Evolutionary conservation across 2,888 invertebrate species (phyloP).

Genomic region (Tholera decimalis): DNA sequence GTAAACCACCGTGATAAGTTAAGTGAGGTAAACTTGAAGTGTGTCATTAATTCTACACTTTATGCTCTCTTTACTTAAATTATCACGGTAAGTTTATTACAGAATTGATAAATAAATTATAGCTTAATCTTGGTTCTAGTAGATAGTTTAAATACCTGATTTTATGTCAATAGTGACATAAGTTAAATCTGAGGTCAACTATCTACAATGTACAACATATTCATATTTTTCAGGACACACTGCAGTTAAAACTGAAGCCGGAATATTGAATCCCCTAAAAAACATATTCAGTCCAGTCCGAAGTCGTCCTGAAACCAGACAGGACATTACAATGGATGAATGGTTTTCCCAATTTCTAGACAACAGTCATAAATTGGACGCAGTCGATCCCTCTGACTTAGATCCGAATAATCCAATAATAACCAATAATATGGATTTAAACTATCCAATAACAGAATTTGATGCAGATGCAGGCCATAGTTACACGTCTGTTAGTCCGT

Average conservation of each 20-base stretch:
- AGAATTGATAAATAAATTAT: too few species aligned
- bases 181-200: not conserved
- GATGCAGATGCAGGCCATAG: constrained; percentile 9
- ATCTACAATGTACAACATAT: not conserved
- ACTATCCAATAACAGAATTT: not conserved
- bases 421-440: not conserved
- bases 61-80: too few species aligned
- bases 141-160: too few species aligned
- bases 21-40: too few species aligned
- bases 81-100: too few species aligned
- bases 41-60: too few species aligned
- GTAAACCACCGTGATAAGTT: too few species aligned
- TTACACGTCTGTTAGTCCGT: not conserved
- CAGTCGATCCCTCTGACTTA: not conserved
- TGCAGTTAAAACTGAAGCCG: constrained; percentile 21
- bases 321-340: constrained; percentile 6
- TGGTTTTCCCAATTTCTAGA: constrained; percentile 23
- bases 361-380: not conserved
- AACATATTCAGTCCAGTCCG: constrained; percentile 30
- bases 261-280: constrained; percentile 32
- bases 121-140: too few species aligned
- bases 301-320: not conserved
- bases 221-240: constrained; percentile 36
- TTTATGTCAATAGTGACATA: too few species aligned
- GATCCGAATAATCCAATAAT: constrained; percentile 5